Percentiles rank a stretch among this genome's conserved stretches.
Evolutionary conservation across 1,140 invertebrate genomes (phyloP).

Genomic region (Centruroides sculpturatus): DNA sequence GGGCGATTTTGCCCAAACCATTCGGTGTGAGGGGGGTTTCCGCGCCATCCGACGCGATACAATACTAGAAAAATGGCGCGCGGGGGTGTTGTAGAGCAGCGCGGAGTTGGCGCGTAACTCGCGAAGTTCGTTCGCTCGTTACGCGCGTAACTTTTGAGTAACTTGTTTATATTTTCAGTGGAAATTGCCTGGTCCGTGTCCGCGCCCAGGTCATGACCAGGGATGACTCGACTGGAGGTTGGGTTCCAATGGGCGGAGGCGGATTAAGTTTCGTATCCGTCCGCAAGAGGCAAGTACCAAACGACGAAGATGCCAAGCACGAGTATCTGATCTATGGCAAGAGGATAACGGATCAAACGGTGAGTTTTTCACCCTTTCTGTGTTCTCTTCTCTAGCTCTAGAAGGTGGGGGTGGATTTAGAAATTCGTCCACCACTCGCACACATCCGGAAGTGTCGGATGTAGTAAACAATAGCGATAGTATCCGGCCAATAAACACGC

Average conservation of each 20-base stretch:
- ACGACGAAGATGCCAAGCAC: slow-evolving; percentile 38
- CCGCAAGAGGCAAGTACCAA: slow-evolving; percentile 43
- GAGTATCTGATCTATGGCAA: slow-evolving; percentile 85
- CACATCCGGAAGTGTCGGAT: no score
- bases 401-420: neutral
- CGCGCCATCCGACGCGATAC: no score
- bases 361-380: slow-evolving; percentile 35
- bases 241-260: slow-evolving; percentile 78
- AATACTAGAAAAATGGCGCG: no score
- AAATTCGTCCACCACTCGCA: no score
- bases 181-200: slow-evolving; percentile 86
- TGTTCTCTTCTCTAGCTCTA: neutral
- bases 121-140: no score
- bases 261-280: slow-evolving; percentile 77
- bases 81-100: no score
- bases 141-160: no score
- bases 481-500: no score
- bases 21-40: no score
- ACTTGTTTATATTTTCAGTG: slow-evolving; percentile 44
- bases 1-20: no score
- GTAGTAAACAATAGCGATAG: no score
- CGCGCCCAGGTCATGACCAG: slow-evolving; percentile 96
- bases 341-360: slow-evolving; percentile 76
- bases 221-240: slow-evolving; percentile 90
- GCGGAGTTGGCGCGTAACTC: no score